phyloP scores from a whole-genome alignment of 1,140 invertebrate species.

The Meloidogyne floridensis region DNA sequence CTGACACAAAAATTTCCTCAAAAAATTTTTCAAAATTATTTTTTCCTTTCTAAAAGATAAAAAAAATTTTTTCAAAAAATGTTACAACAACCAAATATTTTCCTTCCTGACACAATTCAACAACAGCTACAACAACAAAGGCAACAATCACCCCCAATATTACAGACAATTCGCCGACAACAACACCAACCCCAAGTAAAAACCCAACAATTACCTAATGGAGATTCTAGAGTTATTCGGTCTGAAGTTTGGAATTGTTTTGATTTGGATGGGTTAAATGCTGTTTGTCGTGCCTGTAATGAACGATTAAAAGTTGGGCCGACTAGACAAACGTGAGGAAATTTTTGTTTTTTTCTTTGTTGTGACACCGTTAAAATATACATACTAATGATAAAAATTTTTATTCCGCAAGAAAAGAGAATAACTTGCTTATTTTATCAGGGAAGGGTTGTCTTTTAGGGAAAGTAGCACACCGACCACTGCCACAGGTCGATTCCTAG shows the following conservation, averaged over 20 bases:
- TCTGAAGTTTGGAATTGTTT: constrained; percentile 31
- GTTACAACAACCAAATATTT: background rate
- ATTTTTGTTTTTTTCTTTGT: background rate
- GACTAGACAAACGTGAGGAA: constrained; percentile 26
- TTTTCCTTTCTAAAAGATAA: background rate
- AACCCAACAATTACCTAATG: constrained; percentile 11
- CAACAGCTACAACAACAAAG: background rate
- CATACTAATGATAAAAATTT: too few species aligned
- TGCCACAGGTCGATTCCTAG: too few species aligned
- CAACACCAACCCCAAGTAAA: constrained; percentile 3
- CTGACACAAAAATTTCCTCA: too few species aligned
- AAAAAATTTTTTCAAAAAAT: background rate
- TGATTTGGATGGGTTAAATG: constrained; percentile 25
- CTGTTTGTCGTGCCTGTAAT: constrained; percentile 25
- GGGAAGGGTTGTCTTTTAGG: too few species aligned
- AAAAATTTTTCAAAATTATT: too few species aligned
- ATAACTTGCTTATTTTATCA: too few species aligned
- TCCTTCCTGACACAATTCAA: background rate
- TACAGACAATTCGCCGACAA: background rate
- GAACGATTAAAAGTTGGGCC: constrained; percentile 25
- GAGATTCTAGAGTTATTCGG: constrained; percentile 22
- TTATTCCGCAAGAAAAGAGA: too few species aligned
- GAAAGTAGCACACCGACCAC: too few species aligned
- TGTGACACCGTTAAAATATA: too few species aligned
- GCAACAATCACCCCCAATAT: background rate